Evolutionary conservation across 2,797 vertebrate species (phyloP).

Genomic region (Cichlasoma orientale): DNA sequence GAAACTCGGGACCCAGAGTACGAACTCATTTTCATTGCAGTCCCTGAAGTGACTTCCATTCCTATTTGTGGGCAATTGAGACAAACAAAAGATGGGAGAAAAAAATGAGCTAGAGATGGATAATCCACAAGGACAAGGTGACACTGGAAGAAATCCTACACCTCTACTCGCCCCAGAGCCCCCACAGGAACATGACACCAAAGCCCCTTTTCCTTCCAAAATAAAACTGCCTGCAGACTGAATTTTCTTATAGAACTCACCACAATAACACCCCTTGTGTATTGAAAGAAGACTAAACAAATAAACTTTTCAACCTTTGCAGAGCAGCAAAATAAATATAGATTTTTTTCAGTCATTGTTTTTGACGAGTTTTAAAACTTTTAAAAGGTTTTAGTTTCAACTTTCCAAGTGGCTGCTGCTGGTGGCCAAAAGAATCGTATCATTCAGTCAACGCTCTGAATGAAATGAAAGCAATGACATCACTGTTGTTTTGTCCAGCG

Average conservation of each 20-base stretch:
- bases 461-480: slow-evolving; percentile 58
- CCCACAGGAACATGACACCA: slow-evolving; percentile 69
- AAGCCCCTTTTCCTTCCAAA: slow-evolving; percentile 69
- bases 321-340: not conserved
- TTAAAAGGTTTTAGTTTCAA: not conserved
- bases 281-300: slow-evolving; percentile 18
- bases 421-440: not conserved
- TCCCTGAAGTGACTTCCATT: slow-evolving; percentile 24
- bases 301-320: slow-evolving; percentile 21
- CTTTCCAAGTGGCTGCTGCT: not conserved
- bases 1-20: not conserved
- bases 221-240: slow-evolving; percentile 61
- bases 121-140: slow-evolving; percentile 74
- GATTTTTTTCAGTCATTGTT: not conserved
- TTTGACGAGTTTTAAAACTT: slow-evolving; percentile 9
- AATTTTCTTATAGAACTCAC: slow-evolving; percentile 37
- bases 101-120: slow-evolving; percentile 30
- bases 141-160: slow-evolving; percentile 72
- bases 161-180: slow-evolving; percentile 53
- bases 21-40: slow-evolving; percentile 40
- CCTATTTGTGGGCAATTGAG: slow-evolving; percentile 23
- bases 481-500: slow-evolving; percentile 64
- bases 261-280: slow-evolving; percentile 20
- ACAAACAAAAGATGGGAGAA: slow-evolving; percentile 31
- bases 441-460: slow-evolving; percentile 28